Conservation (phyloP, 2,113 vertebrate species). For the Gallinago jamesoni region DNA sequence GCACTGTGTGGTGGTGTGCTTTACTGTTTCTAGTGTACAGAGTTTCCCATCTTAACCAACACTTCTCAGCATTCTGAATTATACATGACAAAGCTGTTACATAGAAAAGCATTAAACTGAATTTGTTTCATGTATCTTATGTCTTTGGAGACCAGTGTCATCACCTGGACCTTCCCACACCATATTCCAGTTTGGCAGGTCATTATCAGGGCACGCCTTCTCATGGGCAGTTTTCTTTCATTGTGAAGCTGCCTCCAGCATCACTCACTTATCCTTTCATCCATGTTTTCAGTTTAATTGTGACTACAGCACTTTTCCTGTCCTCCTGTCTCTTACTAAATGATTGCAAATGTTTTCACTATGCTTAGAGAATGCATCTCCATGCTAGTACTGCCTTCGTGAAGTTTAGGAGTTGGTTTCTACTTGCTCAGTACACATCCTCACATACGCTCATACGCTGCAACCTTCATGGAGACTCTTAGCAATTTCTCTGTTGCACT, state of each 20-base stretch:
- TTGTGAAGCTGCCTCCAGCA: background rate
- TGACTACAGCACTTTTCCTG: background rate
- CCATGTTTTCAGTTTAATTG: background rate
- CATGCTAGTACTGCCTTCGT: accelerated
- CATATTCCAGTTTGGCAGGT: background rate
- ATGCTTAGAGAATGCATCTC: background rate
- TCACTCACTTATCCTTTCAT: background rate
- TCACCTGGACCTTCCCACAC: background rate
- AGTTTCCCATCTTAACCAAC: conserved; percentile 22
- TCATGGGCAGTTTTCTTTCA: background rate
- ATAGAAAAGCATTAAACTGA: background rate
- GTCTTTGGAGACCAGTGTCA: background rate
- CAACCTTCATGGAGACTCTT: background rate
- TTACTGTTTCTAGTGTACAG: background rate
- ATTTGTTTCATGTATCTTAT: accelerated
- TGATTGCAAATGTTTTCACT: background rate
- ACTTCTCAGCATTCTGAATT: conserved; percentile 17
- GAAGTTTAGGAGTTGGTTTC: background rate
- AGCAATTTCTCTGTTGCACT: background rate
- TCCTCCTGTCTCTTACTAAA: background rate
- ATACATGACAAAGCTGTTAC: background rate
- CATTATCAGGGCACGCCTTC: background rate
- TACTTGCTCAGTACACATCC: background rate
- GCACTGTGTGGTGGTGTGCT: background rate
- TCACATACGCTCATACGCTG: background rate